phyloP scores from a whole-genome alignment of 2,797 vertebrate genomes.

The Sitta carolinensis region DNA sequence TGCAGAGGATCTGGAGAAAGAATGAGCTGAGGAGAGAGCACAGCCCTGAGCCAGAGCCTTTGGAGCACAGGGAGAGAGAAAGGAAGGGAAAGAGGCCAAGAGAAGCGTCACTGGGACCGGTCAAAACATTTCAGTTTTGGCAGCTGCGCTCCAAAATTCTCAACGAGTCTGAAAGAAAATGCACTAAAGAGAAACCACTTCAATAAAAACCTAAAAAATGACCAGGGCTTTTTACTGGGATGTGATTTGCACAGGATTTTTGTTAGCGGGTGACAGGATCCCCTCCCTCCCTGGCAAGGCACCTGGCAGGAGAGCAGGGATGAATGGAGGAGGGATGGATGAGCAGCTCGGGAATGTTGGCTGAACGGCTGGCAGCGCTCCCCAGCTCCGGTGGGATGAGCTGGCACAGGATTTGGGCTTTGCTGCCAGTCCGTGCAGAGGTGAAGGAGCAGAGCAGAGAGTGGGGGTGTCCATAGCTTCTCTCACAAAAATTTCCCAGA shows the following conservation, averaged over 20 bases:
- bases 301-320: conserved; percentile 37
- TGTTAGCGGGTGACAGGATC: conserved; percentile 46
- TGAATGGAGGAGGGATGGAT: conserved; percentile 14
- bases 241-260: conserved; percentile 61
- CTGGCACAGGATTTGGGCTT: background rate
- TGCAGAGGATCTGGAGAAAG: background rate
- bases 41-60: background rate
- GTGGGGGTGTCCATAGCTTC: fast-evolving
- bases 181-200: conserved; percentile 54
- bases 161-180: background rate
- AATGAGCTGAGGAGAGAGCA: background rate
- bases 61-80: background rate
- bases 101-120: background rate
- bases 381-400: background rate
- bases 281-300: conserved; percentile 53
- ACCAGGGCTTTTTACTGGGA: conserved; percentile 46
- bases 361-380: background rate
- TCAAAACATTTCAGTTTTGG: conserved; percentile 52
- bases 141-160: conserved; percentile 11
- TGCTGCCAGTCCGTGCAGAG: background rate
- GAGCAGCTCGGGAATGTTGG: background rate
- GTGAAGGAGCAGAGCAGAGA: background rate
- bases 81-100: conserved; percentile 47
- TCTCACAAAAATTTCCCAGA: background rate
- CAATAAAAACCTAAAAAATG: conserved; percentile 58